Percentiles rank a stretch among this genome's conserved stretches.
phyloP scores from a whole-genome alignment of 2,797 vertebrate species.

The Champsocephalus gunnari region DNA sequence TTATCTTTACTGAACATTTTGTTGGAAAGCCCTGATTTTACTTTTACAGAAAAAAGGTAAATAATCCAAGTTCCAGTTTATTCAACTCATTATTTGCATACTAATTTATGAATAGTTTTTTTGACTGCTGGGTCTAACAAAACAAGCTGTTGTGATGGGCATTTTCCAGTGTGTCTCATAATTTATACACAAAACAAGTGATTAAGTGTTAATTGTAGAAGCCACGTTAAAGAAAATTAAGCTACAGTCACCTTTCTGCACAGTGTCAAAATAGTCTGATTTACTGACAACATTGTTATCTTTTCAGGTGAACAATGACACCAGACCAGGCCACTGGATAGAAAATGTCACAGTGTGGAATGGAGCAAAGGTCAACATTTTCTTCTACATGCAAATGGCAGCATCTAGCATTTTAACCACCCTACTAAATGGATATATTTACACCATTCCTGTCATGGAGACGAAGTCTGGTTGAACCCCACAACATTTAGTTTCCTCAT shows the following conservation, averaged over 20 bases:
- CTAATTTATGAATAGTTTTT: not conserved
- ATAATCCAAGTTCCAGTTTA: not conserved
- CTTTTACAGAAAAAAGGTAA: not conserved
- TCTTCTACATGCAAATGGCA: slow-evolving; percentile 34
- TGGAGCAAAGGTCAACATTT: slow-evolving; percentile 77
- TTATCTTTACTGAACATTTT: not conserved
- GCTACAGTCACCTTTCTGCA: not conserved
- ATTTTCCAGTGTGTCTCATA: not conserved
- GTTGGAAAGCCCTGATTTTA: not conserved
- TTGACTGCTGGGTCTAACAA: not conserved
- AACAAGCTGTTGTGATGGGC: not conserved
- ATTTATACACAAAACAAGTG: not conserved
- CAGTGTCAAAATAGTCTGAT: slow-evolving; percentile 8
- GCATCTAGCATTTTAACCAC: slow-evolving; percentile 64
- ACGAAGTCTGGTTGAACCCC: not conserved
- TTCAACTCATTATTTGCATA: not conserved
- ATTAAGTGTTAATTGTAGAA: not conserved
- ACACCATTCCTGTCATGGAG: slow-evolving; percentile 4
- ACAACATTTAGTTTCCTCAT: not conserved
- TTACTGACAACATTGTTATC: slow-evolving; percentile 53
- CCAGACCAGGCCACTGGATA: slow-evolving; percentile 39
- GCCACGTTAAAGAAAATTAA: not conserved
- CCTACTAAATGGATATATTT: slow-evolving; percentile 17
- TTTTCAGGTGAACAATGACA: slow-evolving; percentile 75
- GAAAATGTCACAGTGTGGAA: slow-evolving; percentile 53